phyloP scores from a whole-genome alignment of 2,797 vertebrate genomes.

The Pseudomugil gertrudae region DNA sequence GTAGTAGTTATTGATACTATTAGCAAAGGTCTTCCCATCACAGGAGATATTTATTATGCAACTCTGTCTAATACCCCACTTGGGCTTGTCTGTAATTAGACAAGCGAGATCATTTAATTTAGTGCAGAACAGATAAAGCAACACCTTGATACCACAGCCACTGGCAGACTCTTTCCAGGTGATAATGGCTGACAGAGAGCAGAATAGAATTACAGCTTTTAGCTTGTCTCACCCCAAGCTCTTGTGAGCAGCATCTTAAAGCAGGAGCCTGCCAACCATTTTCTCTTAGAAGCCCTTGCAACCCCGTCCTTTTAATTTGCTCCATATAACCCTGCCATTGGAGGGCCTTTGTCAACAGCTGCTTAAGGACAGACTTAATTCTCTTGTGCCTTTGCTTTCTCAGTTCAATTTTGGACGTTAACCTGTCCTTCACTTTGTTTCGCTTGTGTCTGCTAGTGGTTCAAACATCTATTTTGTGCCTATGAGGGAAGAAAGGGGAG shows the following conservation, averaged over 20 bases:
- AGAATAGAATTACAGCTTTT: conserved; percentile 69
- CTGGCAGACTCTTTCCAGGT: conserved; percentile 48
- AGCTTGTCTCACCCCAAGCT: conserved; percentile 38
- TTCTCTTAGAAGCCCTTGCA: conserved; percentile 52
- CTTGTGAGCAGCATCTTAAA: conserved; percentile 78
- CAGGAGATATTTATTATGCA: conserved; percentile 42
- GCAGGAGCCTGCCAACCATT: conserved; percentile 47
- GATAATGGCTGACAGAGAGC: conserved; percentile 62
- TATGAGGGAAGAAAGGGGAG: conserved; percentile 4
- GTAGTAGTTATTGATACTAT: conserved; percentile 52
- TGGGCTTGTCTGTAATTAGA: conserved; percentile 69
- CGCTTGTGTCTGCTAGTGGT: conserved; percentile 32
- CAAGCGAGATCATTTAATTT: conserved; percentile 76
- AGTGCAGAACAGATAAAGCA: conserved; percentile 46
- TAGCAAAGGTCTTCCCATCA: conserved; percentile 57
- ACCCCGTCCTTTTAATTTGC: conserved; percentile 28
- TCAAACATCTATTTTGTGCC: conserved; percentile 42
- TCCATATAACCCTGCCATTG: conserved; percentile 42
- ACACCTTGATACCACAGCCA: conserved; percentile 37
- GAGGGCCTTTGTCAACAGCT: conserved; percentile 42
- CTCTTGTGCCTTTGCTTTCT: conserved; percentile 48
- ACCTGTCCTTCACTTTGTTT: conserved; percentile 48
- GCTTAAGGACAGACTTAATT: conserved; percentile 61
- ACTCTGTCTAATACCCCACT: conserved; percentile 43
- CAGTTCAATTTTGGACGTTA: conserved; percentile 50